These are phyloP conservation scores for Rhopalosiphum padi DNA, from an alignment of 1,140 invertebrate species.

Conservation along the genomic window DNA sequence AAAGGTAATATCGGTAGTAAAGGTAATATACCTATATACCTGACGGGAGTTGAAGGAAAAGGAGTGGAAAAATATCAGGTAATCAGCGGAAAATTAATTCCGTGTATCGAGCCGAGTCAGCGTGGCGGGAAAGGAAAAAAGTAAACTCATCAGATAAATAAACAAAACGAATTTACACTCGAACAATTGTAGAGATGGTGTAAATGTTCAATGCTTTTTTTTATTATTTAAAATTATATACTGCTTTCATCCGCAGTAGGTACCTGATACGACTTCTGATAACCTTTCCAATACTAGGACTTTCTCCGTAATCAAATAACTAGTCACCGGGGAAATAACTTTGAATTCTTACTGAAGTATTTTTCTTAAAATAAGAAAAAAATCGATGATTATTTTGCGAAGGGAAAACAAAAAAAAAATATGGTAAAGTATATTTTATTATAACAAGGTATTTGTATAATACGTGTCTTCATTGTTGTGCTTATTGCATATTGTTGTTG, in stretches of 20 bases:
- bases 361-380: not conserved
- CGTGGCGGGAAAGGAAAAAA: not conserved
- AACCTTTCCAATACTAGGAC: not conserved
- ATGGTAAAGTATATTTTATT: too few species aligned
- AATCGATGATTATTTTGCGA: not conserved
- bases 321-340: not conserved
- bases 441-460: too few species aligned
- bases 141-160: not conserved
- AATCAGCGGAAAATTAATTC: slow-evolving; percentile 58
- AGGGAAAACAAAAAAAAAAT: too few species aligned
- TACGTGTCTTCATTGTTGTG: too few species aligned
- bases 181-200: slow-evolving; percentile 10
- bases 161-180: slow-evolving; percentile 47
- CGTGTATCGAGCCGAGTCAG: not conserved
- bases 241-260: too few species aligned
- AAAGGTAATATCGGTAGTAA: too few species aligned
- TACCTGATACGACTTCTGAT: not conserved
- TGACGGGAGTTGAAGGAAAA: too few species aligned
- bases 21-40: too few species aligned
- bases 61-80: not conserved
- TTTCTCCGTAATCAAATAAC: slow-evolving; percentile 14
- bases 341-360: not conserved
- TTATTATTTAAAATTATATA: too few species aligned
- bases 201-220: slow-evolving; percentile 30
- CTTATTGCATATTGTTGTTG: too few species aligned